Conservation (phyloP, 1,140 invertebrate genomes). For the Carposina sasakii region DNA sequence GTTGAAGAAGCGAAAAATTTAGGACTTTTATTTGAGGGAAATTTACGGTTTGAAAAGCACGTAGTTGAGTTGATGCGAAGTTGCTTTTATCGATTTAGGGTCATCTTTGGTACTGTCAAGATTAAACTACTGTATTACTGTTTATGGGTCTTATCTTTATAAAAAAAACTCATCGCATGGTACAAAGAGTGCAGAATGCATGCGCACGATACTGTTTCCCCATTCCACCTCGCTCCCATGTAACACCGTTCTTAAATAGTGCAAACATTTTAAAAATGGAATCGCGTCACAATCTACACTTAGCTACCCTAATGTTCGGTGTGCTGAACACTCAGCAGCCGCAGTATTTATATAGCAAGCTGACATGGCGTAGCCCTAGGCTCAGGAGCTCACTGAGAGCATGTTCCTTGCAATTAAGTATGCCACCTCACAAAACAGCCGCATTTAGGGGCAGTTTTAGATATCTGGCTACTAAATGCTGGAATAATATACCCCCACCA, state of each 20-base stretch:
- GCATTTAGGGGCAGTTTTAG: conserved; percentile 5
- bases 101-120: neutral
- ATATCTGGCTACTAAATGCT: neutral
- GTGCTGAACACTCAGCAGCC: neutral
- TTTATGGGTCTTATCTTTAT: neutral
- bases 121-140: neutral
- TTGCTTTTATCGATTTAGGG: neutral
- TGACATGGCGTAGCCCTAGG: neutral
- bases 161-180: neutral
- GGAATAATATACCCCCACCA: conserved; percentile 3
- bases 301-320: neutral
- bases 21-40: neutral
- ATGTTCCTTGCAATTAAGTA: neutral
- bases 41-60: neutral
- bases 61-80: neutral
- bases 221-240: neutral
- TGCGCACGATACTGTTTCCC: neutral
- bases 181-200: neutral
- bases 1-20: neutral
- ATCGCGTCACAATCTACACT: neutral
- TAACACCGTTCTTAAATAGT: neutral
- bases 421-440: neutral
- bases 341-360: neutral
- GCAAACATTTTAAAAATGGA: neutral
- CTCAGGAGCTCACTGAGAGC: neutral